These are phyloP conservation scores for Pygmarrhopalites habei DNA, from an alignment of 1,140 invertebrate genomes.

Conservation along the genomic window DNA sequence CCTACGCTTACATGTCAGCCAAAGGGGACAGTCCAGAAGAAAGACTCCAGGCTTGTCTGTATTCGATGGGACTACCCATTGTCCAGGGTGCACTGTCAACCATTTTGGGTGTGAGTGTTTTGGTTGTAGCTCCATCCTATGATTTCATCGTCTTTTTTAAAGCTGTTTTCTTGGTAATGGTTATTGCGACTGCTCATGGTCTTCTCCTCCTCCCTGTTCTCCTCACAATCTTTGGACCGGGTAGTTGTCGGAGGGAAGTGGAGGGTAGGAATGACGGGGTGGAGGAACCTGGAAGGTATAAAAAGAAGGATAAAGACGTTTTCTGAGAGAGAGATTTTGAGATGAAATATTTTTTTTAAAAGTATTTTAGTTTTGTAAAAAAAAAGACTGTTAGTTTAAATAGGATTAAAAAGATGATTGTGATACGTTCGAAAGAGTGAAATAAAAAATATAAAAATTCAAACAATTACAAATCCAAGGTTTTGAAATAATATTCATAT, in stretches of 20 bases:
- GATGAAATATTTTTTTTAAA: too few relatives aligned
- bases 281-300: conserved; percentile 28
- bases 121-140: conserved; percentile 85
- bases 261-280: conserved; percentile 13
- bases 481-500: too few relatives aligned
- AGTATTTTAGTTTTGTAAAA: too few relatives aligned
- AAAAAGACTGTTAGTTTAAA: too few relatives aligned
- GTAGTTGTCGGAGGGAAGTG: conserved; percentile 56
- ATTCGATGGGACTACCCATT: conserved; percentile 84
- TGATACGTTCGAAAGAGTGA: too few relatives aligned
- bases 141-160: conserved; percentile 94
- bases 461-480: too few relatives aligned
- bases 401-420: too few relatives aligned
- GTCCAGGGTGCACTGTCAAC: conserved; percentile 90
- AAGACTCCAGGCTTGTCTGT: conserved; percentile 74
- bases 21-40: conserved; percentile 67
- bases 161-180: too few relatives aligned
- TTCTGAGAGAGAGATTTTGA: too few relatives aligned
- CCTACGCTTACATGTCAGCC: conserved; percentile 74
- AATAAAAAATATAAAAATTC: too few relatives aligned
- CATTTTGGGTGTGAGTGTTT: conserved; percentile 78
- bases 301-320: conserved; percentile 49
- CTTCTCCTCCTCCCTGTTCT: conserved; percentile 86
- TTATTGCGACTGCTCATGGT: conserved; percentile 88
- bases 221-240: conserved; percentile 77